A percentile compares a stretch with the other conserved stretches of the same genome.
phyloP scores from a whole-genome alignment of 2,797 vertebrate genomes.

The Spizella passerina region DNA sequence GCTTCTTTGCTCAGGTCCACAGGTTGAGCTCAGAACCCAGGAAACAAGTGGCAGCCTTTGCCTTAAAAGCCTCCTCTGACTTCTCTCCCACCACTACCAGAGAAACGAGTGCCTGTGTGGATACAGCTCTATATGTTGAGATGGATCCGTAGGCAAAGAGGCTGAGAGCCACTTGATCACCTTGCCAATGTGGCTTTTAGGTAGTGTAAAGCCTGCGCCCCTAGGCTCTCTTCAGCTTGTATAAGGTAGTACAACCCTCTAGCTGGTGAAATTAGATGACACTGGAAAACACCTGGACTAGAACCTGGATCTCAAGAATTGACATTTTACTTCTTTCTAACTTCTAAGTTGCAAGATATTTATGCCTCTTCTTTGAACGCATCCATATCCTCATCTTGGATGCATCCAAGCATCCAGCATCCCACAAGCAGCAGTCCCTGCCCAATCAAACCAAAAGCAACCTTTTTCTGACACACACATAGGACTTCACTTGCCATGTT shows the following conservation, averaged over 20 bases:
- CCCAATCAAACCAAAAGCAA: neutral
- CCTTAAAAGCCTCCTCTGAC: neutral
- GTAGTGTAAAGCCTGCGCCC: neutral
- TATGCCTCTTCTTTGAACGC: neutral
- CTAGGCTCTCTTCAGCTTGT: neutral
- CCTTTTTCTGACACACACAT: rapidly evolving
- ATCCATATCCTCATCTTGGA: neutral
- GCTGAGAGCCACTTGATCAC: neutral
- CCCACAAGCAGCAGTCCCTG: neutral
- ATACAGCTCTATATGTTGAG: neutral
- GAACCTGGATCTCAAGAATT: neutral
- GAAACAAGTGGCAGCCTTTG: neutral
- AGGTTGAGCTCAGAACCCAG: neutral
- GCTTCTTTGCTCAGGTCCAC: neutral
- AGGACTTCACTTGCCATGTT: neutral
- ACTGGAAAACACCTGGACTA: neutral
- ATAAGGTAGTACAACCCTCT: neutral
- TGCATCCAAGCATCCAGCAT: neutral
- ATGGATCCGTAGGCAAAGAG: neutral
- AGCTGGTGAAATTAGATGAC: neutral
- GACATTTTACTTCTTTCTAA: neutral
- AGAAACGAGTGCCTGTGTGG: neutral
- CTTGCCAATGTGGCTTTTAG: neutral
- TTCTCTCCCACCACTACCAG: neutral
- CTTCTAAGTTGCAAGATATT: neutral